Percentiles rank a stretch among this genome's conserved stretches.
phyloP scores from a whole-genome alignment of 2,797 vertebrate species.

The Martes flavigula region DNA sequence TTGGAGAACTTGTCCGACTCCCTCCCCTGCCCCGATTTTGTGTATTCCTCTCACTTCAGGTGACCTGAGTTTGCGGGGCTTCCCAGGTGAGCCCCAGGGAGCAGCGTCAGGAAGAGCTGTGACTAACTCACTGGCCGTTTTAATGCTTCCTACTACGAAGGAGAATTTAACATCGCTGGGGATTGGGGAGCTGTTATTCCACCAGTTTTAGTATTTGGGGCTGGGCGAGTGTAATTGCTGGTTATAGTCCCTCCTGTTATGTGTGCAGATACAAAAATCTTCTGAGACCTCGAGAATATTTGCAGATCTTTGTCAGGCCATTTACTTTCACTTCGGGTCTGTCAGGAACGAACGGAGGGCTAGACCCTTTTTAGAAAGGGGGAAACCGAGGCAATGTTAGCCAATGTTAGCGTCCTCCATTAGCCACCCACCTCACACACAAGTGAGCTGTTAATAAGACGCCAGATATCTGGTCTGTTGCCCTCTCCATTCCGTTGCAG shows the following conservation, averaged over 20 bases:
- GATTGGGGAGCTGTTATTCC: neutral
- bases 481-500: neutral
- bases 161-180: neutral
- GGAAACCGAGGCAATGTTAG: neutral
- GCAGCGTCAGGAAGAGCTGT: constrained; percentile 15
- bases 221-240: neutral
- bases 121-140: constrained; percentile 1
- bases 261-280: neutral
- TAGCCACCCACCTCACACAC: neutral
- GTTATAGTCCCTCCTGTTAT: neutral
- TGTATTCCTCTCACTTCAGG: neutral
- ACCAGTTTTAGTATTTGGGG: neutral
- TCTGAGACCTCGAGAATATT: neutral
- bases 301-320: neutral
- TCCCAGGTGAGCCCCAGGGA: constrained; percentile 24
- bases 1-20: constrained; percentile 26
- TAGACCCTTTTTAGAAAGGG: neutral
- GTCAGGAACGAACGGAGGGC: neutral
- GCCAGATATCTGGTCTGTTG: neutral
- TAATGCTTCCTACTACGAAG: neutral
- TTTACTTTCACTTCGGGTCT: neutral
- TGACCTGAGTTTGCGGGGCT: constrained; percentile 22
- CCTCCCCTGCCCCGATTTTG: neutral
- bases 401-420: neutral
- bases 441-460: neutral